Percentiles rank a stretch among this genome's conserved stretches.
phyloP scores from a whole-genome alignment of 2,797 vertebrate genomes.

The Nyctalus aviator region DNA sequence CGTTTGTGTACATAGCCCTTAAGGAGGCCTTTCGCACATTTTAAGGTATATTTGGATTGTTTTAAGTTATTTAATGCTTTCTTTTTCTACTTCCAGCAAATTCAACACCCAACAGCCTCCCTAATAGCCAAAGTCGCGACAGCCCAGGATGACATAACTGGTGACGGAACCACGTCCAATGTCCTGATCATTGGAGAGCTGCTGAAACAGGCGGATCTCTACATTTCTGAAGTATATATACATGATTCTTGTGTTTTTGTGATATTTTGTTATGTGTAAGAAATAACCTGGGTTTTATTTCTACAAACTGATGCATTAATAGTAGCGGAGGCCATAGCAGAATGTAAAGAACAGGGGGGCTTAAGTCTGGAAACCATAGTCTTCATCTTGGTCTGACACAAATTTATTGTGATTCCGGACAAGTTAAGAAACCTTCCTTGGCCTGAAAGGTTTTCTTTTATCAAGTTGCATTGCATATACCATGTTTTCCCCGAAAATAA shows the following conservation, averaged over 20 bases:
- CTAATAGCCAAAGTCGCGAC: slow-evolving; percentile 98
- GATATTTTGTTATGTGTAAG: neutral
- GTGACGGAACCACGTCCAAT: slow-evolving; percentile 98
- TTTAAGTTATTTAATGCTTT: neutral
- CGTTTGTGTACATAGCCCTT: neutral
- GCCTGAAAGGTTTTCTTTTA: neutral
- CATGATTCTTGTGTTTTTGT: neutral
- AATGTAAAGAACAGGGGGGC: neutral
- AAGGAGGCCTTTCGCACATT: neutral
- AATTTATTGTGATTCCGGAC: neutral
- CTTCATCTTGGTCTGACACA: neutral
- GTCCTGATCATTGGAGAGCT: slow-evolving; percentile 98
- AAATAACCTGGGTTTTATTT: neutral
- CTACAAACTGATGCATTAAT: neutral
- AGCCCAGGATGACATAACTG: slow-evolving; percentile 98
- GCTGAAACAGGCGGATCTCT: slow-evolving; percentile 97
- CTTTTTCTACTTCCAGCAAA: slow-evolving; percentile 91
- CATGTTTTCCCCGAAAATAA: too few species aligned
- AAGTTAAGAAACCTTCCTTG: neutral
- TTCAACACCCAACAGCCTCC: slow-evolving; percentile 98
- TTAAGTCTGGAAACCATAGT: neutral
- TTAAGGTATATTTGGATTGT: neutral
- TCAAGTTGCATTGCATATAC: neutral
- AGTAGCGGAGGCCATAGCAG: neutral
- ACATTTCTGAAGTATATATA: slow-evolving; percentile 95